Evolutionary conservation across 2,797 vertebrate genomes (phyloP).

Genomic region (Halcyon leucocephala): DNA sequence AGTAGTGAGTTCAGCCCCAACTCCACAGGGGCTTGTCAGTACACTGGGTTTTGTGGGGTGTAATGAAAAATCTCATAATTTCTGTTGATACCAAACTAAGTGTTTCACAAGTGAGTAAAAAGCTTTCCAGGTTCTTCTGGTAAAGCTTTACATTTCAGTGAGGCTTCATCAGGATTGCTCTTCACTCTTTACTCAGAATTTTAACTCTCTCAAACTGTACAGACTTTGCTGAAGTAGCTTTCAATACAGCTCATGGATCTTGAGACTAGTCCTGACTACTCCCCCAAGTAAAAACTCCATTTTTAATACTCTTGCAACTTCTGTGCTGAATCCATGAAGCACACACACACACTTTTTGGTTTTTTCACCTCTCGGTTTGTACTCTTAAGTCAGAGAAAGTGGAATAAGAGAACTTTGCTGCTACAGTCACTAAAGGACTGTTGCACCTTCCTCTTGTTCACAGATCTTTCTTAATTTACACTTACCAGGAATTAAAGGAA

Average conservation of each 20-base stretch:
- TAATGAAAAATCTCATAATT: not conserved
- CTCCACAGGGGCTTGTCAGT: not conserved
- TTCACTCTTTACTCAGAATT: not conserved
- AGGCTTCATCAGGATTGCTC: not conserved
- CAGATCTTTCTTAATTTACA: not conserved
- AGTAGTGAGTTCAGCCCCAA: not conserved
- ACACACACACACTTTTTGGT: not conserved
- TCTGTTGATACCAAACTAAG: not conserved
- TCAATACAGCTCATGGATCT: not conserved
- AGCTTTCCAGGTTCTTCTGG: not conserved
- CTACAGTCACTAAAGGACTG: not conserved
- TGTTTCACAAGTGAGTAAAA: not conserved
- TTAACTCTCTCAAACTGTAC: not conserved
- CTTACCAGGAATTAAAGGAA: not conserved
- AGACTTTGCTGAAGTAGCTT: not conserved
- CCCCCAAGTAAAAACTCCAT: not conserved
- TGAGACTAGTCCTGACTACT: not conserved
- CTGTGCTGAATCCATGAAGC: not conserved
- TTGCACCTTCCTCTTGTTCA: not conserved
- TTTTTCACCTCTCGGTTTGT: rapidly evolving
- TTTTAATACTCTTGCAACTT: not conserved
- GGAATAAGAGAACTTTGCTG: not conserved
- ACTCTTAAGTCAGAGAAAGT: not conserved
- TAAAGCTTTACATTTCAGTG: not conserved
- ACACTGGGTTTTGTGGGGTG: not conserved